Evolutionary conservation across 2,888 invertebrate genomes (phyloP).

Genomic region (Ornithoptera priamus): DNA sequence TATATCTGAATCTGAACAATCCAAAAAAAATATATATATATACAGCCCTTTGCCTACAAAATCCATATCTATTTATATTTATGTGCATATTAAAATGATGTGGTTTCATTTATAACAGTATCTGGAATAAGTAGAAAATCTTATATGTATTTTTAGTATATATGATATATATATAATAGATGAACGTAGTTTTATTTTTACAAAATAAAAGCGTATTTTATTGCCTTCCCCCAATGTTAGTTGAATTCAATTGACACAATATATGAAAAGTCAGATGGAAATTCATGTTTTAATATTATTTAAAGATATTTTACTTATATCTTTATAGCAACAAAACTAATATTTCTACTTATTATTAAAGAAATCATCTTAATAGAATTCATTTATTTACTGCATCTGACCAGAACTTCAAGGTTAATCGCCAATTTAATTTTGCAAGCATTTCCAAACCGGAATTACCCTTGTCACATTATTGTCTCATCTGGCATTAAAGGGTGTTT

Average conservation of each 20-base stretch:
- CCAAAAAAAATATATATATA: constrained; percentile 35
- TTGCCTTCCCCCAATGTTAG: constrained; percentile 84
- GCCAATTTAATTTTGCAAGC: not conserved
- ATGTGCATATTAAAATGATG: constrained; percentile 22
- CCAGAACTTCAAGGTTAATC: constrained; percentile 10
- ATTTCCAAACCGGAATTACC: not conserved
- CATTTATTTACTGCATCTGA: constrained; percentile 19
- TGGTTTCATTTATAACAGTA: constrained; percentile 25
- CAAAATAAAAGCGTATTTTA: constrained; percentile 83
- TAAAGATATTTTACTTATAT: constrained; percentile 23
- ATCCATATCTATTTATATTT: constrained; percentile 34
- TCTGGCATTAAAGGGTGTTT: not conserved
- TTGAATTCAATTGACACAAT: constrained; percentile 47
- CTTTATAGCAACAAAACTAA: constrained; percentile 14
- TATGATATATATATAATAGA: constrained; percentile 30
- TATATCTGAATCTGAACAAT: constrained; percentile 37
- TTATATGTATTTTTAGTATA: constrained; percentile 32
- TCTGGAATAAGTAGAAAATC: constrained; percentile 29
- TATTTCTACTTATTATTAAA: constrained; percentile 24
- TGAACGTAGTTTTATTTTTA: constrained; percentile 61
- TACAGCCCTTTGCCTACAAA: constrained; percentile 53
- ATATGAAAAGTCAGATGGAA: constrained; percentile 27
- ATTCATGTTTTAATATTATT: constrained; percentile 20
- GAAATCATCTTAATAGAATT: constrained; percentile 16
- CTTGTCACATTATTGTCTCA: too few species aligned